These are phyloP conservation scores for Erynnis tages DNA, from an alignment of 2,888 invertebrate genomes.

Conservation along the genomic window DNA sequence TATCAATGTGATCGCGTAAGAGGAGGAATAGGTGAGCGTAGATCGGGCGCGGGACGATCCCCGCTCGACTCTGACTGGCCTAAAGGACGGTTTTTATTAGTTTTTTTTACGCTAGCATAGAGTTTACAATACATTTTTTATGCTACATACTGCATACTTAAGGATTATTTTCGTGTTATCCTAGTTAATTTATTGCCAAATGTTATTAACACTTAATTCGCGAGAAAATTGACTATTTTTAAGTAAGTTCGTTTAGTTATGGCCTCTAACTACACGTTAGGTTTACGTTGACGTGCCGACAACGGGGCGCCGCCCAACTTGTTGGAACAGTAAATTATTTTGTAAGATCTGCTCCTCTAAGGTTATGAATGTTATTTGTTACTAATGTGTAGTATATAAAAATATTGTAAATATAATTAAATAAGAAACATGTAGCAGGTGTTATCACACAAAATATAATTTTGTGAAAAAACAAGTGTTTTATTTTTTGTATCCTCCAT, in stretches of 20 bases:
- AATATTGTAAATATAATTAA: constrained; percentile 79
- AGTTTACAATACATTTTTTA: constrained; percentile 52
- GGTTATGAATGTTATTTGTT: constrained; percentile 81
- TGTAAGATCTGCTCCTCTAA: constrained; percentile 79
- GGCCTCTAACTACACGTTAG: constrained; percentile 24
- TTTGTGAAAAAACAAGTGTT: constrained; percentile 72
- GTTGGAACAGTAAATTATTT: constrained; percentile 51
- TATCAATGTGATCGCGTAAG: constrained; percentile 54
- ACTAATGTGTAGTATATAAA: constrained; percentile 80
- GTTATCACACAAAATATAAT: constrained; percentile 83
- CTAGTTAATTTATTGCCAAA: constrained; percentile 80
- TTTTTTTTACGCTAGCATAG: constrained; percentile 61
- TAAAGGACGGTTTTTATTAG: constrained; percentile 53
- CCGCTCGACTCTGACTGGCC: constrained; percentile 43
- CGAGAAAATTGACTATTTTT: constrained; percentile 54
- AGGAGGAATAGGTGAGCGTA: constrained; percentile 32
- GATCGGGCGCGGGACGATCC: constrained; percentile 3
- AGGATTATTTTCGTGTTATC: constrained; percentile 73
- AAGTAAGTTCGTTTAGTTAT: constrained; percentile 43
- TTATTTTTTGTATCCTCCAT: too few species aligned
- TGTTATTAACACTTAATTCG: constrained; percentile 74
- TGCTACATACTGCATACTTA: constrained; percentile 63
- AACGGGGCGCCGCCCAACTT: constrained; percentile 30
- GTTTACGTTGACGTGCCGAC: constrained; percentile 8
- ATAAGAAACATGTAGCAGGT: constrained; percentile 79